Conservation (phyloP, 2,888 invertebrate species). For the Endomychus coccineus region DNA sequence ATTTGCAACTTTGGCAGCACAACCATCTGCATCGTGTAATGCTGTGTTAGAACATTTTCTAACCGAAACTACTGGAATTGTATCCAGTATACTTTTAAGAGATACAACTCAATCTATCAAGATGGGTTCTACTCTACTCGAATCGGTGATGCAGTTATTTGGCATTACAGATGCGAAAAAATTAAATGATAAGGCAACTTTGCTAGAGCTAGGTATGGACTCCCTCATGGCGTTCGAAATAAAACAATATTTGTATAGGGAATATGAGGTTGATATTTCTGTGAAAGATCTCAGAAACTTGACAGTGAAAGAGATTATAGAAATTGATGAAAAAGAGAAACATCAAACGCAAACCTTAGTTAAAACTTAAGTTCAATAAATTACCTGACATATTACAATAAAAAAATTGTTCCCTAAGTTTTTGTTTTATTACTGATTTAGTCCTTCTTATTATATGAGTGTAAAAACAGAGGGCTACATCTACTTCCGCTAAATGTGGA, state of each 20-base stretch:
- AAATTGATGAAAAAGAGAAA: conserved; percentile 6
- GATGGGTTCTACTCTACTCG: conserved; percentile 17
- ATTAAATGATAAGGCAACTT: conserved; percentile 20
- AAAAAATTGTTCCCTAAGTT: too few species aligned
- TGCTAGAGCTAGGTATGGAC: conserved; percentile 26
- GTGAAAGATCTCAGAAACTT: conserved; percentile 21
- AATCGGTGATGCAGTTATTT: conserved; percentile 24
- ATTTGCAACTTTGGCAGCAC: conserved; percentile 14
- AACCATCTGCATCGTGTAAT: conserved; percentile 22
- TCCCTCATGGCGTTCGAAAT: conserved; percentile 28
- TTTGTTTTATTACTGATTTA: too few species aligned
- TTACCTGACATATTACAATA: too few species aligned
- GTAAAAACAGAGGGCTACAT: too few species aligned
- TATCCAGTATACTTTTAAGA: conserved; percentile 19
- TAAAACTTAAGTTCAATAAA: too few species aligned
- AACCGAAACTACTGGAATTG: conserved; percentile 20
- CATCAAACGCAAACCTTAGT: not conserved
- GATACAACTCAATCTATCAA: conserved; percentile 1
- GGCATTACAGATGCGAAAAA: conserved; percentile 24
- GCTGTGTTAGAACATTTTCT: conserved; percentile 23
- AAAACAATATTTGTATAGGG: conserved; percentile 26
- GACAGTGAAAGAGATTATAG: conserved; percentile 19
- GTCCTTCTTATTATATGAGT: too few species aligned
- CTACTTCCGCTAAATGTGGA: too few species aligned
- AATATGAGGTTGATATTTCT: conserved; percentile 21